Percentiles rank a stretch among this genome's conserved stretches.
phyloP scores from a whole-genome alignment of 1,140 invertebrate species.

The Penaeus indicus region DNA sequence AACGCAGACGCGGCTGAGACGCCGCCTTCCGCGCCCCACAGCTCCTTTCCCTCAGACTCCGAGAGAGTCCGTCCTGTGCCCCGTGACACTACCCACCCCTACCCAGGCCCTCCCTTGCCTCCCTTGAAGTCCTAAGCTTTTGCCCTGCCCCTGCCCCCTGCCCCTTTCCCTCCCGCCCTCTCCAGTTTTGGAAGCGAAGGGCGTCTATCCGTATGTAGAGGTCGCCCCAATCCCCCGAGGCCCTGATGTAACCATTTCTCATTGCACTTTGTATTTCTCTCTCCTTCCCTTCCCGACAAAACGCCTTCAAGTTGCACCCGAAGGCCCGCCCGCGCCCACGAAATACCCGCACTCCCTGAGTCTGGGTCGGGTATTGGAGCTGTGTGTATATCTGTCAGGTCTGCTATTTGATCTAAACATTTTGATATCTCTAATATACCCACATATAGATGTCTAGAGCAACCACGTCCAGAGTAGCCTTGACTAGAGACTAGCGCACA shows the following conservation, averaged over 20 bases:
- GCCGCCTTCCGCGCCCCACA: neutral
- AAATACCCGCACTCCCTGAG: slow-evolving; percentile 52
- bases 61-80: too few species aligned
- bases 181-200: neutral
- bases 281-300: neutral
- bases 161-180: slow-evolving; percentile 11
- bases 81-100: neutral
- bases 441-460: too few species aligned
- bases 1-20: too few species aligned
- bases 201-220: neutral
- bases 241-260: slow-evolving; percentile 35
- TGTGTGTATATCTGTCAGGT: slow-evolving; percentile 42
- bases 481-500: too few species aligned
- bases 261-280: slow-evolving; percentile 18
- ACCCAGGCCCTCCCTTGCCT: neutral
- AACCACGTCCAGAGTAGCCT: too few species aligned
- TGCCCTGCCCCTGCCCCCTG: slow-evolving; percentile 8
- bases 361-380: slow-evolving; percentile 10
- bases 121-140: neutral
- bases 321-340: slow-evolving; percentile 51
- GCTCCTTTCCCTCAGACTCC: neutral
- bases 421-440: too few species aligned
- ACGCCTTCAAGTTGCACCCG: slow-evolving; percentile 49
- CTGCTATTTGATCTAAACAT: slow-evolving; percentile 37
- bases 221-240: slow-evolving; percentile 1